A percentile compares a stretch with the other conserved stretches of the same genome.
These are phyloP conservation scores for Acrocephalus kingi DNA, from an alignment of 2,113 vertebrate genomes.

Conservation along the genomic window DNA sequence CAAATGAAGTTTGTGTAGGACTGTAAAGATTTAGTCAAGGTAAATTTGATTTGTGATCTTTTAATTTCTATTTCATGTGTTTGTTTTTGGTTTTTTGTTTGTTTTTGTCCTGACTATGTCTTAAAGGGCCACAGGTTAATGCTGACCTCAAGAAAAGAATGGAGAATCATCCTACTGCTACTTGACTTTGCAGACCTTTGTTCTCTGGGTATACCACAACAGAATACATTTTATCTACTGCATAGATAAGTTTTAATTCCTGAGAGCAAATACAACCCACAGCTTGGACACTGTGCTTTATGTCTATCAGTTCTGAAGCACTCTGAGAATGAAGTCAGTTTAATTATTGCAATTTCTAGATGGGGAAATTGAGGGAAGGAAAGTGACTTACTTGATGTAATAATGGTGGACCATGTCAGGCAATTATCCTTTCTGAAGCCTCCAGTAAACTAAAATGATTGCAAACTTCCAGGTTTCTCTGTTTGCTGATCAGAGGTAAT, in stretches of 20 bases:
- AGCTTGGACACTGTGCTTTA: neutral
- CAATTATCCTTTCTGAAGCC: neutral
- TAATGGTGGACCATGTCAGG: neutral
- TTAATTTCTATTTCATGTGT: neutral
- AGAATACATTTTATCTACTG: neutral
- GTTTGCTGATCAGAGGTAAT: neutral
- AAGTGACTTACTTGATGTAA: neutral
- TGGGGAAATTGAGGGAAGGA: neutral
- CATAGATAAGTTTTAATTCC: neutral
- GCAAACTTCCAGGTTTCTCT: neutral
- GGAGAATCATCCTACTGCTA: neutral
- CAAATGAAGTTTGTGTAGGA: neutral
- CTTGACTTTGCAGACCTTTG: neutral
- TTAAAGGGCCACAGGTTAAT: neutral
- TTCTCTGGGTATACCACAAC: neutral
- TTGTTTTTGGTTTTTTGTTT: neutral
- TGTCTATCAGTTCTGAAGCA: neutral
- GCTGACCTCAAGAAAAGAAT: neutral
- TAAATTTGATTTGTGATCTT: neutral
- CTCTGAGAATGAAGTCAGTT: neutral
- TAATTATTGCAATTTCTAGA: neutral
- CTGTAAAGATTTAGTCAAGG: neutral
- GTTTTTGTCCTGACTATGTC: neutral
- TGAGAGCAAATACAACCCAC: neutral
- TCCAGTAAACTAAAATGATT: neutral